Base-by-base conservation (phyloP, 2,113 vertebrate genomes). In the Archocentrus centrarchus region DNA sequence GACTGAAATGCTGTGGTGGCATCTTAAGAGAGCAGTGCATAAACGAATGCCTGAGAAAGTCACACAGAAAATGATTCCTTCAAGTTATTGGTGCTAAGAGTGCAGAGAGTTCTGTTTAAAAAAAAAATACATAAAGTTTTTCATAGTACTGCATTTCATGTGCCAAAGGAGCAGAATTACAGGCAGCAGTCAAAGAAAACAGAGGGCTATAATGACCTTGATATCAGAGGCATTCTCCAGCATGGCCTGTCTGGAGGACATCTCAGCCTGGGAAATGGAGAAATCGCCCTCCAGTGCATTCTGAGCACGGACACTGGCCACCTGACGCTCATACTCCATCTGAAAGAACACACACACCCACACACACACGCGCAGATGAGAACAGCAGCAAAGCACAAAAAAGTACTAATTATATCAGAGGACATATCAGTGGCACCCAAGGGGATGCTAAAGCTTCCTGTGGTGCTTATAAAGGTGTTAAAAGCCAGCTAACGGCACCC, bases 191-290 rank as follows among this genome's bases (percentile, higher is more conserved):
- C 17, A 18, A 6, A 4, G 17, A 32, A 32, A 2, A 53, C 3
- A 3, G 13, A 66, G 47, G 17, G 10, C 24, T 1, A 32, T 3
- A 73, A 0, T 53, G 30, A 97, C 97, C 97, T 98, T 98, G 83
- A 98, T 98, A 50, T 98, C 97, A 0, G 97, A 98, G 14, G 97
- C 97, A 0, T 98, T 98, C 89, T 98, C 97, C 83, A 98, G 90
- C 97, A 98, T 97, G 88, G 97, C 97, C 80, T 98, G 97, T 66
- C 97, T 96, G 11, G 97, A 98, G 0, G 97, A 98, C 90, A 98
- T 59, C 92, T 98, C 97, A 0, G 97, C 97, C 87, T 98, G 97
- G 1, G 97, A 98, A 58, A 98, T 95, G 0, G 97, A 97, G 93
- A 98, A 98, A 86, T 98, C 97, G 41, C 96, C 97, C 79, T 97